Evolutionary conservation across 2,797 vertebrate species (phyloP), one percentile per base, ranked within the genome.

Genomic region (Distichodus sexfasciatus): DNA sequence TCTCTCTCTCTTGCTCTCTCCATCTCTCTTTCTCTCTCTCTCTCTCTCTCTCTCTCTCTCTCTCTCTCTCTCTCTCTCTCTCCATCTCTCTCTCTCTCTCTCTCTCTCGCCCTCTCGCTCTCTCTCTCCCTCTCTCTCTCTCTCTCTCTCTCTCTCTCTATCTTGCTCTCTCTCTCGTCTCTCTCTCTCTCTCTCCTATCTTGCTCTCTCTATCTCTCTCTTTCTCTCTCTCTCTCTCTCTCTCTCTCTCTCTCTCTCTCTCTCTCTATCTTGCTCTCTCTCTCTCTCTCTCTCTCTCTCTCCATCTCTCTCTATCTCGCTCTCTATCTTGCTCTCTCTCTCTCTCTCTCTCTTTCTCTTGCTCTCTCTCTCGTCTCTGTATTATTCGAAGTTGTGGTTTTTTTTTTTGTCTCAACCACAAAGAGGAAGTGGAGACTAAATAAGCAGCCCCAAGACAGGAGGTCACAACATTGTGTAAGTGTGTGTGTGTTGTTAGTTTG

Each of bases 61-160:
- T 17, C 15, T 6, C 24, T 14, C 28, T 46, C 43, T 62, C 10
- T 67, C 36, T 47, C 50, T 63, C 47, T 57, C 68, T 55, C 69
- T 64, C 23, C 55, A 41, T 65, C 14, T 47, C 31, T 43, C 50
- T 63, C 46, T 53, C 38, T 8, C 36, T 11, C 26, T 41, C 9
- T 60, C 28, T 23, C 59, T 26, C n/a, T 2, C 24, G 14, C 10
- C 4, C 47, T 61, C 62, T 72, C 41, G 17, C 66, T 66, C 50
- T 57, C 50, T 64, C 68, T 66, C 69, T 64, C 67, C 48, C 61
- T 41, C 53, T 59, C 64, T 69, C 65, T 58, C 68, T 64, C 61
- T 51, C 46, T 66, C 46, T 66, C 69, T 64, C 69, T 47, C 51
- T 53, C 29, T 29, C 51, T 46, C 66, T 54, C 66, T 67, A 38